These are phyloP conservation scores for Crossaster papposus DNA, from an alignment of 53 echinoderm and acorn worm species.

Conservation along the genomic window DNA sequence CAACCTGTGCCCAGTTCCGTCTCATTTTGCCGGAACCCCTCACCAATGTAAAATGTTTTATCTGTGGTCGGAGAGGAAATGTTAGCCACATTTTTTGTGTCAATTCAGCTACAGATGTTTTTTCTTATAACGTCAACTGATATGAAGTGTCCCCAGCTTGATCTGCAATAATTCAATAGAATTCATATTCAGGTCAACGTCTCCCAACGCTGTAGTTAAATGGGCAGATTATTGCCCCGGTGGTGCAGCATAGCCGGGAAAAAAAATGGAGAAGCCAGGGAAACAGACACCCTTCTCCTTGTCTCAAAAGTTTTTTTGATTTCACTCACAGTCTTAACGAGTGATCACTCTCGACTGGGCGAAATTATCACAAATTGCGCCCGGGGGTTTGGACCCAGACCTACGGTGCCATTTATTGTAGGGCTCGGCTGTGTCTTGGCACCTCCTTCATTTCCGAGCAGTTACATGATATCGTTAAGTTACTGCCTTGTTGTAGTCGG, in stretches of 20 bases:
- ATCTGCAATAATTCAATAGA: slow-evolving; percentile 51
- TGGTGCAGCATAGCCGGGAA: neutral
- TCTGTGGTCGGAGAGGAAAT: neutral
- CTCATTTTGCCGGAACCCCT: too few species aligned
- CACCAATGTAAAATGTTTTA: too few species aligned
- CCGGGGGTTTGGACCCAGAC: slow-evolving; percentile 53
- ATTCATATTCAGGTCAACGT: slow-evolving; percentile 49
- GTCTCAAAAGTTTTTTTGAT: slow-evolving; percentile 43
- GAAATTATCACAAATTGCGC: slow-evolving; percentile 61
- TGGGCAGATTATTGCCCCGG: slow-evolving; percentile 44
- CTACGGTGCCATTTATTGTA: slow-evolving; percentile 54
- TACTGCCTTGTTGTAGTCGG: slow-evolving; percentile 12
- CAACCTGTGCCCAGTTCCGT: too few species aligned
- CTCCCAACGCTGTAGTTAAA: slow-evolving; percentile 53
- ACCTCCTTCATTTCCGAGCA: slow-evolving; percentile 32
- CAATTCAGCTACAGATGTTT: slow-evolving; percentile 43
- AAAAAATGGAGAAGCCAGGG: too few species aligned
- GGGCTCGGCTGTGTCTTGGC: slow-evolving; percentile 13
- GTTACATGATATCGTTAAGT: slow-evolving; percentile 55
- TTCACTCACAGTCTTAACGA: slow-evolving; percentile 36
- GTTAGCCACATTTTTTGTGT: slow-evolving; percentile 1
- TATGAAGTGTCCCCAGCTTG: slow-evolving; percentile 27
- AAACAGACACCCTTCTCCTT: neutral
- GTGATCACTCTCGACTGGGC: slow-evolving; percentile 58
- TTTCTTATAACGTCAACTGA: slow-evolving; percentile 25